phyloP scores from a whole-genome alignment of 2,888 invertebrate genomes.

The Dichetophora obliterata region DNA sequence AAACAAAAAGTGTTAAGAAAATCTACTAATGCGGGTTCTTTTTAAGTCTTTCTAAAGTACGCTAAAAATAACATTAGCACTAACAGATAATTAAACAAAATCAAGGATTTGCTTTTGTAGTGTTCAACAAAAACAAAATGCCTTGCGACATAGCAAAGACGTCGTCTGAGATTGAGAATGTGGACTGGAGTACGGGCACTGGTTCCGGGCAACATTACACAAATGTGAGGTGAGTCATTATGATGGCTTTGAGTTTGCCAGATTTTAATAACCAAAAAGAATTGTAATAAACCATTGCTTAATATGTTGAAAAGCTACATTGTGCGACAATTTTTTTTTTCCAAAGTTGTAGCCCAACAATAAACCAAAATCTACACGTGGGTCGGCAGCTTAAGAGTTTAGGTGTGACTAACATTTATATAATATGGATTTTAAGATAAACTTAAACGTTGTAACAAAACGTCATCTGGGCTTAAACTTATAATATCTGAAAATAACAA shows the following conservation, averaged over 20 bases:
- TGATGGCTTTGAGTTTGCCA: background rate
- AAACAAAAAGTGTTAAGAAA: background rate
- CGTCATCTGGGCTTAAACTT: too few species aligned
- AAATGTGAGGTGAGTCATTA: constrained; percentile 66
- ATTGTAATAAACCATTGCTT: background rate
- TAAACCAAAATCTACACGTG: too few species aligned
- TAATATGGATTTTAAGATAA: too few species aligned
- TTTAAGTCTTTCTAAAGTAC: background rate
- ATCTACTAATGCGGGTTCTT: background rate
- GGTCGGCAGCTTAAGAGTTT: too few species aligned
- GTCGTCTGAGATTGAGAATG: constrained; percentile 77
- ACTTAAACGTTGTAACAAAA: too few species aligned
- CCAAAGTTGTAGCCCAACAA: too few species aligned
- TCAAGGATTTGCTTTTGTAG: background rate
- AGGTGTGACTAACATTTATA: too few species aligned
- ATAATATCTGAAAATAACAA: too few species aligned
- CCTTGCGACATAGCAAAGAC: constrained; percentile 79
- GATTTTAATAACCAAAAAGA: background rate
- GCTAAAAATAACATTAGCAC: background rate
- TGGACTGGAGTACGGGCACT: constrained; percentile 73
- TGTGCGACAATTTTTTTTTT: too few species aligned
- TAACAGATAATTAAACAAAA: background rate
- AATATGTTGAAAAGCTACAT: background rate
- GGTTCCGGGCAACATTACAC: constrained; percentile 67
- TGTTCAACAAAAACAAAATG: constrained; percentile 66